phyloP scores from a whole-genome alignment of 1,140 invertebrate genomes.

The Apolygus lucorum region DNA sequence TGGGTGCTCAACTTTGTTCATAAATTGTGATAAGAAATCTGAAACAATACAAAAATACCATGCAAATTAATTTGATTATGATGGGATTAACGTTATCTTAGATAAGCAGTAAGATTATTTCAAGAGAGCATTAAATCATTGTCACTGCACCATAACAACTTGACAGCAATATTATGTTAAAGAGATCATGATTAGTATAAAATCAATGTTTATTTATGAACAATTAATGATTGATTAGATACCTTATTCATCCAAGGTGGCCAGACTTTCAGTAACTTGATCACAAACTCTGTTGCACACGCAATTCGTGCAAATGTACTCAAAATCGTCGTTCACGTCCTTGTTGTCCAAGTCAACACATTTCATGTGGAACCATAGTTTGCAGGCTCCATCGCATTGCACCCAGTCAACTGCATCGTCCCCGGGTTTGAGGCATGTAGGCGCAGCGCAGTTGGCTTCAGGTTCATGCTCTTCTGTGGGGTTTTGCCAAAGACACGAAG shows the following conservation, averaged over 20 bases:
- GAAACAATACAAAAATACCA: slow-evolving; percentile 23
- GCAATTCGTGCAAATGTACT: slow-evolving; percentile 69
- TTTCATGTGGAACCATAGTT: slow-evolving; percentile 92
- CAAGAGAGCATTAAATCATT: too few relatives aligned
- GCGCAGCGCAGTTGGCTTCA: slow-evolving; percentile 74
- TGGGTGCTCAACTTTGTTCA: slow-evolving; percentile 26
- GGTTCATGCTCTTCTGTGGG: slow-evolving; percentile 38
- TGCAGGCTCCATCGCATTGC: slow-evolving; percentile 89
- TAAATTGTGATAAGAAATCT: slow-evolving; percentile 27
- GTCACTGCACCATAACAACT: background rate
- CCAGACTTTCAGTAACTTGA: background rate
- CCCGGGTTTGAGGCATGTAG: slow-evolving; percentile 65
- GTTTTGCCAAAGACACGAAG: too few relatives aligned
- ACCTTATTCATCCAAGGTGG: background rate
- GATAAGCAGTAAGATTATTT: background rate
- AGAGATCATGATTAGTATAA: background rate
- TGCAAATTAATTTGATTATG: too few relatives aligned
- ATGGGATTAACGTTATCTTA: background rate
- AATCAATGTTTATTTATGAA: background rate
- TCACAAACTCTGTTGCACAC: slow-evolving; percentile 8
- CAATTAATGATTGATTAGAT: background rate
- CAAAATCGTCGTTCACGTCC: slow-evolving; percentile 80
- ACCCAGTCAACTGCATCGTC: slow-evolving; percentile 88
- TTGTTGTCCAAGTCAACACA: slow-evolving; percentile 80
- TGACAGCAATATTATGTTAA: background rate